Base-by-base conservation (phyloP, 2,888 invertebrate species). In the Heliconius hortense region DNA sequence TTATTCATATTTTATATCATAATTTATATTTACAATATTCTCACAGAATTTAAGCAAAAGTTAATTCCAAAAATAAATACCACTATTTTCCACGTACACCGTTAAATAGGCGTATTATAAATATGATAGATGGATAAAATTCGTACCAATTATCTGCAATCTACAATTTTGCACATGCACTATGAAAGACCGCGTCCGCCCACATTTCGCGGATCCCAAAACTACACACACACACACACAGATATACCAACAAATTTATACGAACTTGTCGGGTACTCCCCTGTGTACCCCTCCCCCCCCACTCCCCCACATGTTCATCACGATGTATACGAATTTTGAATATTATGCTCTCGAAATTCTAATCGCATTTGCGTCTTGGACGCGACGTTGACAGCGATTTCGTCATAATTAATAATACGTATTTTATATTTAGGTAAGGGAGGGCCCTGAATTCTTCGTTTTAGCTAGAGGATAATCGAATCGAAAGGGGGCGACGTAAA, bases 211-310 rank as follows among this genome's bases (percentile, higher is more conserved):
- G 90, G 88, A 84, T 87, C 84, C 85, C 88, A 87, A 90, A 90
- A 91, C 91, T 91, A 92, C 89, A 87, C 90, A 86, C 92, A 87
- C n/a, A n/a, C n/a, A n/a, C 90, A 90, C 90, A 83, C 81, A 87
- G 35, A 35, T 85, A 88, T 89, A 90, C 90, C 90, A 89, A 88
- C 86, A 86, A 48, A 85, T 86, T 88, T 86, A 87, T 87, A 85
- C 87, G 83, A 79, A 90, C 87, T 89, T 90, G 90, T 89, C 87
- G 80, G 79, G 81, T 79, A 72, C 82, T 87, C 87, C 84, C 84
- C 69, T 84, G 83, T 82, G 77, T 73, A 63, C 76, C 18, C 15
- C 15, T 73, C 74, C 76, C 73, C 64, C 76, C 15, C 77, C 48
- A 48, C 21, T 48, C 21, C 74, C 73, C 74, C 60, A 74, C 74